Evolutionary conservation across 1,140 invertebrate species (phyloP), one percentile per base, ranked within the genome.

Genomic region (Melanaphis sacchari): DNA sequence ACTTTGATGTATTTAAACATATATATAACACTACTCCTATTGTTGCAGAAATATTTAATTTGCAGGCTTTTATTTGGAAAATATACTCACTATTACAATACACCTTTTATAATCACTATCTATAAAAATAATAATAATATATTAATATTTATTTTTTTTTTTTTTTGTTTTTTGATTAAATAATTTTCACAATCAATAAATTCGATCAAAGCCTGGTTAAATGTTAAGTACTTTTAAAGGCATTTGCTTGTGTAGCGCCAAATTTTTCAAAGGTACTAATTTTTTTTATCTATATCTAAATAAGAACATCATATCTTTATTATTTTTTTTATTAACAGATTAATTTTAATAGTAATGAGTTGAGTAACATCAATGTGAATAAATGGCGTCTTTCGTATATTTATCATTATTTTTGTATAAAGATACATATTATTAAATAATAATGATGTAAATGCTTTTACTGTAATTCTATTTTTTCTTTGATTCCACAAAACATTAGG

Each of bases 1-100:
- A 66, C 31, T n/a, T n/a, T 2, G 1, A 22, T 38, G 36, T 82
- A 4, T 38, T 36, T 24, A 38, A n/a, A 82, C 40, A 82, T 81
- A 38, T 66, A 15, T 59, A 38, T 81, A 26, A 84, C 7, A 22
- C 82, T 41, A 84, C 82, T 38, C 22, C 38, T 11, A 41, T 84
- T 84, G 82, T 84, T 76, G 31, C 15, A 36, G 9, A 24, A 41
- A 26, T 84, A 84, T 84, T 40, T 87, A 41, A 41, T 43, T 31
- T 85, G 24, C 18, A n/a, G 15, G 52, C 38, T 41, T 66, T 90
- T 90, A 90, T 90, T 90, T 26, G 52, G 38, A 66, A 66, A 90
- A 54, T 54, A 90, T 1, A 90, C 9, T 40, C 11, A 36, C 59
- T 76, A n/a, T 6, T 76, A 76, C n/a, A 76, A 36, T 76, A 88